Conservation (phyloP, 2,888 invertebrate species). For the Kuschelorhynchus macadamiae region DNA sequence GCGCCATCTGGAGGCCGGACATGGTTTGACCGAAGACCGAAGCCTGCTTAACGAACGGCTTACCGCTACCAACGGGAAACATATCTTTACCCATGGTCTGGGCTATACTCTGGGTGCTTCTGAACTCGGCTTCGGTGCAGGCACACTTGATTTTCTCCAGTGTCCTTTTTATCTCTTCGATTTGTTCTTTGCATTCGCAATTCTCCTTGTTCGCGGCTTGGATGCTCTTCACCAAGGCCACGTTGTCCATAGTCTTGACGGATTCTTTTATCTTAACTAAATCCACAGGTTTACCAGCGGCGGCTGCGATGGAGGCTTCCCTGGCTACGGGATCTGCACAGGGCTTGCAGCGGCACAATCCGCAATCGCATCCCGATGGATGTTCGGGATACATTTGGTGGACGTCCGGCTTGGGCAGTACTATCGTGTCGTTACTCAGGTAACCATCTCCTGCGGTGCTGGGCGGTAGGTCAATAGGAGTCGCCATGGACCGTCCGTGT, state of each 20-base stretch:
- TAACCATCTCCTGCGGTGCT: neutral
- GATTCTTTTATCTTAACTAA: neutral
- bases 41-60: conserved; percentile 56
- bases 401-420: conserved; percentile 24
- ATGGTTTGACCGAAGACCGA: conserved; percentile 58
- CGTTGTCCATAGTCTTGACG: conserved; percentile 49
- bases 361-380: conserved; percentile 26
- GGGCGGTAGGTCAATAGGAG: no score
- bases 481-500: no score
- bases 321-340: conserved; percentile 14
- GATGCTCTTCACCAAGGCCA: conserved; percentile 51
- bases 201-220: conserved; percentile 52
- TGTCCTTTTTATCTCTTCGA: conserved; percentile 56
- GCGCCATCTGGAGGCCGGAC: conserved; percentile 61
- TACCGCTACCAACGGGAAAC: neutral
- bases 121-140: conserved; percentile 57
- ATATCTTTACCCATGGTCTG: conserved; percentile 20
- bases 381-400: conserved; percentile 13
- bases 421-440: conserved; percentile 29
- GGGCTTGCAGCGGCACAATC: conserved; percentile 12
- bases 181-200: conserved; percentile 56
- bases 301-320: no score
- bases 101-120: conserved; percentile 30
- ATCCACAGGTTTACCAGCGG: neutral
- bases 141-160: conserved; percentile 57